Percentiles rank a stretch among this genome's conserved stretches.
These are phyloP conservation scores for Edolisoma coerulescens DNA, from an alignment of 2,113 vertebrate genomes.

Conservation along the genomic window DNA sequence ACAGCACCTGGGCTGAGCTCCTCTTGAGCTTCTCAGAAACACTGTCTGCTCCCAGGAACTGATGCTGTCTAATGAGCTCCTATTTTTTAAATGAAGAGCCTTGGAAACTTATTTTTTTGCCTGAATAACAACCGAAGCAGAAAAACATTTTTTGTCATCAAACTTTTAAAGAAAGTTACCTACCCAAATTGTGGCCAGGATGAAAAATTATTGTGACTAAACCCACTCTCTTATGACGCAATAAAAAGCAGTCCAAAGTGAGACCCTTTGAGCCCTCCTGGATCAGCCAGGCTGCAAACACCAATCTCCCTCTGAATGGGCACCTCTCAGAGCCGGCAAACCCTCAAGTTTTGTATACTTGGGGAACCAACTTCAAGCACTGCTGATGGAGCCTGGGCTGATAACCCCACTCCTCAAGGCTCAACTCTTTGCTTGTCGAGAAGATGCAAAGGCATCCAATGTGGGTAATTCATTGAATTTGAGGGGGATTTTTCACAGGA, in stretches of 20 bases:
- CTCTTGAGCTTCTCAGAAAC: not conserved
- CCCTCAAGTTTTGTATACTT: not conserved
- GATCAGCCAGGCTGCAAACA: not conserved
- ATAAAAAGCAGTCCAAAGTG: no score
- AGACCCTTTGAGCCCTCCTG: not conserved
- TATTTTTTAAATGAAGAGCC: not conserved
- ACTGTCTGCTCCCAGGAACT: not conserved
- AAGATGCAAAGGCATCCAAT: not conserved
- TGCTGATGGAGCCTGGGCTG: fast-evolving
- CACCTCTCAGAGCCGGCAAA: not conserved
- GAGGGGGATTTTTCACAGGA: not conserved
- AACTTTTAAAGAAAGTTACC: not conserved
- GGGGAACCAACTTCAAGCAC: fast-evolving
- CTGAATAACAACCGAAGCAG: not conserved
- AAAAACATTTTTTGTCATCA: not conserved
- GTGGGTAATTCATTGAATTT: not conserved
- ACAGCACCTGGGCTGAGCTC: not conserved
- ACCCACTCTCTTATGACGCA: fast-evolving
- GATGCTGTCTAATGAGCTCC: not conserved
- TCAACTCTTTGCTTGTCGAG: not conserved
- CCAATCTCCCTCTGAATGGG: not conserved
- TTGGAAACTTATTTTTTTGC: not conserved
- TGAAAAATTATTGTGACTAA: not conserved
- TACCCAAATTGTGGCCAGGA: not conserved
- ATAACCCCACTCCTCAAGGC: not conserved